These are phyloP conservation scores for Dicyrtoma fusca DNA, from an alignment of 2,888 invertebrate genomes.

Conservation along the genomic window DNA sequence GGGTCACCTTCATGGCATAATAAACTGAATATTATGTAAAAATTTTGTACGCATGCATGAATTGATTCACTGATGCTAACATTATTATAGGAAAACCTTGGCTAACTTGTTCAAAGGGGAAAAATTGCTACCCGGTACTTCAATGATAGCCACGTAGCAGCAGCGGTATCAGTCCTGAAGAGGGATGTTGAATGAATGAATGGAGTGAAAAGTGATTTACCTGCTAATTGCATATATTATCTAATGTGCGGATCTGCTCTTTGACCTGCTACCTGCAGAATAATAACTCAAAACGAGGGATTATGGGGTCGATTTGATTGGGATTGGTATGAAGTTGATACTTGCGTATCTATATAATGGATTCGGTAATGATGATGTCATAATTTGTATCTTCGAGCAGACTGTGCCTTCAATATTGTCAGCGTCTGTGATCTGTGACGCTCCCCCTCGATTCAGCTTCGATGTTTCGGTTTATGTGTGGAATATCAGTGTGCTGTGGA, in stretches of 20 bases:
- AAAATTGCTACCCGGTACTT: no score
- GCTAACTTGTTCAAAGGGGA: no score
- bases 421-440: not conserved
- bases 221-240: constrained; percentile 7
- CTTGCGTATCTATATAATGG: not conserved
- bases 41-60: no score
- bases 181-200: not conserved
- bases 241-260: constrained; percentile 5
- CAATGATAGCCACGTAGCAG: no score
- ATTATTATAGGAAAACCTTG: no score
- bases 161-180: no score
- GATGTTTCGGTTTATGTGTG: not conserved
- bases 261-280: not conserved
- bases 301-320: no score
- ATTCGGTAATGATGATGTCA: constrained; percentile 21
- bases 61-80: no score
- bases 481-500: no score
- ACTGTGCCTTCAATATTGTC: not conserved
- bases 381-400: not conserved
- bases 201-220: not conserved
- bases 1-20: no score
- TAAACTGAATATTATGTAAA: no score
- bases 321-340: not conserved
- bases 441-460: no score
- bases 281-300: not conserved